Evolutionary conservation across 2,113 vertebrate genomes (phyloP).

Genomic region (Paradisaea rubra): DNA sequence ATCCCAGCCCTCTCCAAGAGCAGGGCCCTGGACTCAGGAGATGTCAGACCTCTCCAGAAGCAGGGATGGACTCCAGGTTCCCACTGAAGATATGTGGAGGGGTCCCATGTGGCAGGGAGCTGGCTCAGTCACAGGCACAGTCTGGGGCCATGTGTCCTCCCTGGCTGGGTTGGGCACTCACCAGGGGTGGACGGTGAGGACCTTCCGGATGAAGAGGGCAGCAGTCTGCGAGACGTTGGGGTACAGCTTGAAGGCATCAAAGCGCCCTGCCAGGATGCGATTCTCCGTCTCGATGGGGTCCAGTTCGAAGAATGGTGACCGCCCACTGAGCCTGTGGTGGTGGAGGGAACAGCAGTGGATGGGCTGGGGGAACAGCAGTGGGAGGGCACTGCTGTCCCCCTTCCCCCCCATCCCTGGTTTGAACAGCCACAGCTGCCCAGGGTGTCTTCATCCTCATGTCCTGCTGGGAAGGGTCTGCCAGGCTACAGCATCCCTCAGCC

Average conservation of each 20-base stretch:
- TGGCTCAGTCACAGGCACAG: not conserved
- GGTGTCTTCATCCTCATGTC: not conserved
- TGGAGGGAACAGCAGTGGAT: not conserved
- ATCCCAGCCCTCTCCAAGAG: not conserved
- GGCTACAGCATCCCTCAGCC: not conserved
- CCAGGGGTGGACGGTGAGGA: conserved; percentile 92
- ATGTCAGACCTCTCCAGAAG: not conserved
- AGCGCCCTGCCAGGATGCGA: conserved; percentile 88
- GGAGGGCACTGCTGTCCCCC: not conserved
- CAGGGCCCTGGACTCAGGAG: not conserved
- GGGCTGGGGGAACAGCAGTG: accelerated
- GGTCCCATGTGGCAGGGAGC: not conserved
- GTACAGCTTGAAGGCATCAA: conserved; percentile 93
- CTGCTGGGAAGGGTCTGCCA: not conserved
- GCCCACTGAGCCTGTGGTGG: conserved; percentile 86
- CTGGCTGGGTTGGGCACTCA: conserved; percentile 59
- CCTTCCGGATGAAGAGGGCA: conserved; percentile 93
- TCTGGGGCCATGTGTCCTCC: not conserved
- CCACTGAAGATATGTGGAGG: not conserved
- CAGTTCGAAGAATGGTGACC: conserved; percentile 86
- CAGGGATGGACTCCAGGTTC: not conserved
- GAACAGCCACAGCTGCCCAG: not conserved
- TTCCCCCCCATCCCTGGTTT: not conserved
- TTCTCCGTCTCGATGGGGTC: conserved; percentile 86
- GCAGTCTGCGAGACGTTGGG: conserved; percentile 96